phyloP scores from a whole-genome alignment of 2,888 invertebrate species.

The Microplitis manilae region DNA sequence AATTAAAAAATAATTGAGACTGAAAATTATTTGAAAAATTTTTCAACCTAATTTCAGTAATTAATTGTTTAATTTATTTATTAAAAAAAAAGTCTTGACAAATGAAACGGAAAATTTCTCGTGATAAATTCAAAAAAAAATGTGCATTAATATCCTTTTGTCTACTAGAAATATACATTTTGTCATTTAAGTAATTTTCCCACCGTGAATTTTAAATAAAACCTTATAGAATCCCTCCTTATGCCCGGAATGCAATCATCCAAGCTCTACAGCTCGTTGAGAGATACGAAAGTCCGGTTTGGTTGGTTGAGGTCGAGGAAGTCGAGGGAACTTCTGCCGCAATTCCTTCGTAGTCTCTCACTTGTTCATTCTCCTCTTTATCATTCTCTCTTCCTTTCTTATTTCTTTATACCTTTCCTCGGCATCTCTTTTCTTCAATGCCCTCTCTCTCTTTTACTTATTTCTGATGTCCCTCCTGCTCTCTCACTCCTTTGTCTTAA shows the following conservation, averaged over 20 bases:
- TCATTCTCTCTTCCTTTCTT: not conserved
- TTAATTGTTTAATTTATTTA: too few species aligned
- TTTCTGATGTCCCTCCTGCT: constrained; percentile 9
- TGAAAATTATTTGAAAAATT: not conserved
- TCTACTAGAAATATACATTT: not conserved
- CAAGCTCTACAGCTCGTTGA: constrained; percentile 51
- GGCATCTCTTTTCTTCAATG: constrained; percentile 15
- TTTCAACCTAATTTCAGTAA: too few species aligned
- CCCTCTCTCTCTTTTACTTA: constrained; percentile 23
- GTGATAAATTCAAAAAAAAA: not conserved
- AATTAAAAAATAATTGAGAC: not conserved
- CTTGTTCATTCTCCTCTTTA: constrained; percentile 18
- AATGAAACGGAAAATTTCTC: too few species aligned
- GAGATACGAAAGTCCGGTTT: constrained; percentile 55
- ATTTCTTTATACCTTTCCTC: not conserved
- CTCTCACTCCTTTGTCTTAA: constrained; percentile 27
- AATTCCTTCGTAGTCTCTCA: constrained; percentile 26
- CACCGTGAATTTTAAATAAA: constrained; percentile 47
- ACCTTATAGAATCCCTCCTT: constrained; percentile 49
- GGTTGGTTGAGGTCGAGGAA: constrained; percentile 51
- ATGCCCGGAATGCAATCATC: constrained; percentile 55
- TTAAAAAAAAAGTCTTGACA: not conserved
- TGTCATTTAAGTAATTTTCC: constrained; percentile 10
- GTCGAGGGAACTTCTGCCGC: constrained; percentile 42
- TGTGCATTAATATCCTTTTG: not conserved